Conservation (phyloP, 2,797 vertebrate species). For the Myotis pilosus region DNA sequence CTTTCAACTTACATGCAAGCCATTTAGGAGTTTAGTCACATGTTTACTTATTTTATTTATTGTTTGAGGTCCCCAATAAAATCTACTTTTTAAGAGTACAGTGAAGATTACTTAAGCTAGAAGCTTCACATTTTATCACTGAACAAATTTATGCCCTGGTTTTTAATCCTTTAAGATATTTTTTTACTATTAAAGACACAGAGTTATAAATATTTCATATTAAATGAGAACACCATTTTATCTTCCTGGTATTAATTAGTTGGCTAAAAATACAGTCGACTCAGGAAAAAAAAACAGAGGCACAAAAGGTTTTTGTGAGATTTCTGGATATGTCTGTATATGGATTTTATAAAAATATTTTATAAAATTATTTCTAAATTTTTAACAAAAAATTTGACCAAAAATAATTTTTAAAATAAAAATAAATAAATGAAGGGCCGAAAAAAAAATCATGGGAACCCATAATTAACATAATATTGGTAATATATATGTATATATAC, state of each 20-base stretch:
- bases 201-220: slow-evolving; percentile 60
- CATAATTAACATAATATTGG: background rate
- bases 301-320: background rate
- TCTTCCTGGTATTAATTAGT: slow-evolving; percentile 50
- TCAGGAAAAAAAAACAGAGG: background rate
- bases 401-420: background rate
- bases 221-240: slow-evolving; percentile 51
- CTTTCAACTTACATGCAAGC: background rate
- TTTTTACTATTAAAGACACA: slow-evolving; percentile 17
- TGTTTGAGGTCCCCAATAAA: background rate
- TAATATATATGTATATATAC: too few species aligned
- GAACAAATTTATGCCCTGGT: slow-evolving; percentile 6
- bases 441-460: background rate
- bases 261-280: slow-evolving; percentile 45
- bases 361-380: background rate
- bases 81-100: background rate
- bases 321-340: background rate
- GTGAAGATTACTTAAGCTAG: background rate
- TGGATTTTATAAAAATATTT: background rate
- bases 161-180: slow-evolving; percentile 25
- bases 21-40: background rate
- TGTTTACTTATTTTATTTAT: background rate
- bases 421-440: background rate
- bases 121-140: slow-evolving; percentile 11
- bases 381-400: background rate